Conservation (phyloP, 2,888 invertebrate genomes). For the Eristalis intricaria region DNA sequence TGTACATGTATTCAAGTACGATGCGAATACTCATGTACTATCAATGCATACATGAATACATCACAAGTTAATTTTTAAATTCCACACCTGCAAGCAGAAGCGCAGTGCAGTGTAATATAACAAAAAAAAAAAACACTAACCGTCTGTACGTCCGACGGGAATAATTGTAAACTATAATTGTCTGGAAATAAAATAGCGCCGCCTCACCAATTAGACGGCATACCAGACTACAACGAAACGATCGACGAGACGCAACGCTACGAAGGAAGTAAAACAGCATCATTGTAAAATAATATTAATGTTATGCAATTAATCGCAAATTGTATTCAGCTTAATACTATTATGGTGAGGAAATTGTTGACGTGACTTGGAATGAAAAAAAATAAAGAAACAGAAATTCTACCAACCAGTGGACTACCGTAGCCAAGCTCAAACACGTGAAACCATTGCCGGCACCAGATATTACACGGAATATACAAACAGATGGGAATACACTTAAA, state of each 20-base stretch:
- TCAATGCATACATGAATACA: background rate
- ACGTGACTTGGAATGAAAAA: slow-evolving; percentile 50
- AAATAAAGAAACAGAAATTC: slow-evolving; percentile 10
- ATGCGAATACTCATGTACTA: background rate
- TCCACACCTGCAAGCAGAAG: slow-evolving; percentile 60
- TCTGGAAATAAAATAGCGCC: slow-evolving; percentile 52
- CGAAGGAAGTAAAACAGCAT: slow-evolving; percentile 40
- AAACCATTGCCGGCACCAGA: slow-evolving; percentile 38
- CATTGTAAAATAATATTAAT: slow-evolving; percentile 65
- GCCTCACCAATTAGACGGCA: slow-evolving; percentile 49
- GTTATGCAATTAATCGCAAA: slow-evolving; percentile 69
- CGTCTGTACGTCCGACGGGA: slow-evolving; percentile 47
- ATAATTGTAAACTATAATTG: slow-evolving; percentile 50
- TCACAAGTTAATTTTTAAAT: slow-evolving; percentile 40
- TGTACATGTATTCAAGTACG: background rate
- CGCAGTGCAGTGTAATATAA: slow-evolving; percentile 25
- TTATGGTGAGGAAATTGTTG: slow-evolving; percentile 66
- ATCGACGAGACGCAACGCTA: background rate
- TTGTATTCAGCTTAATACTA: slow-evolving; percentile 63
- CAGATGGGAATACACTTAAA: slow-evolving; percentile 21
- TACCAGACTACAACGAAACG: slow-evolving; percentile 43
- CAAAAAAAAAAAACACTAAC: background rate
- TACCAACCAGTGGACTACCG: slow-evolving; percentile 43
- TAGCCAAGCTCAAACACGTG: slow-evolving; percentile 60
- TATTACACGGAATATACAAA: slow-evolving; percentile 16